These are phyloP conservation scores for Rugalucina vietnamica DNA, from an alignment of 2,888 invertebrate genomes.

Conservation along the genomic window DNA sequence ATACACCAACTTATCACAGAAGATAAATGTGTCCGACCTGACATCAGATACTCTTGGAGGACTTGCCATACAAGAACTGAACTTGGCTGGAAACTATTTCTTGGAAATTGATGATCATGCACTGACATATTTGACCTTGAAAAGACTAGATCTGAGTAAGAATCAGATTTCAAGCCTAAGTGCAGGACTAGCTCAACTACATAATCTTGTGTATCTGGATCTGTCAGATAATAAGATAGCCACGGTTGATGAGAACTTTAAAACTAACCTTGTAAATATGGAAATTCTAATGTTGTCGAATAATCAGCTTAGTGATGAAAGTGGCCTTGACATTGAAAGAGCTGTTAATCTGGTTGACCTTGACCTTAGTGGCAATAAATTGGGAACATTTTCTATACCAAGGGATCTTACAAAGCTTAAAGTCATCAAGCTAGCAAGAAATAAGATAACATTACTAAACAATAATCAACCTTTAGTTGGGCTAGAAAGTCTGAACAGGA, in stretches of 20 bases:
- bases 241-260: constrained; percentile 50
- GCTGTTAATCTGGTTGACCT: constrained; percentile 57
- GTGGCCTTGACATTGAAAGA: constrained; percentile 48
- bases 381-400: constrained; percentile 57
- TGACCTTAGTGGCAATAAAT: constrained; percentile 69
- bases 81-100: constrained; percentile 59
- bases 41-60: constrained; percentile 45
- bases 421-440: constrained; percentile 50
- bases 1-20: constrained; percentile 57
- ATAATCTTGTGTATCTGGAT: constrained; percentile 56
- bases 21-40: constrained; percentile 37
- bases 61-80: constrained; percentile 55
- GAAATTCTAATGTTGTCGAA: constrained; percentile 65
- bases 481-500: constrained; percentile 39
- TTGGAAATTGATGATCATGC: constrained; percentile 38
- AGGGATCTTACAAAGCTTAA: constrained; percentile 45
- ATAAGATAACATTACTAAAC: constrained; percentile 48
- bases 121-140: constrained; percentile 62
- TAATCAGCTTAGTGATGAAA: constrained; percentile 62
- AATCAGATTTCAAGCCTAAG: constrained; percentile 62
- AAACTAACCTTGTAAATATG: constrained; percentile 65
- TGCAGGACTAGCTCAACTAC: constrained; percentile 52
- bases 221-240: constrained; percentile 64
- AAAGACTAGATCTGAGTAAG: constrained; percentile 61
- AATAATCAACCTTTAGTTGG: constrained; percentile 54